A percentile compares a stretch with the other conserved stretches of the same genome.
Evolutionary conservation across 2,888 invertebrate species (phyloP).

Genomic region (Pantelozetes paolii): DNA sequence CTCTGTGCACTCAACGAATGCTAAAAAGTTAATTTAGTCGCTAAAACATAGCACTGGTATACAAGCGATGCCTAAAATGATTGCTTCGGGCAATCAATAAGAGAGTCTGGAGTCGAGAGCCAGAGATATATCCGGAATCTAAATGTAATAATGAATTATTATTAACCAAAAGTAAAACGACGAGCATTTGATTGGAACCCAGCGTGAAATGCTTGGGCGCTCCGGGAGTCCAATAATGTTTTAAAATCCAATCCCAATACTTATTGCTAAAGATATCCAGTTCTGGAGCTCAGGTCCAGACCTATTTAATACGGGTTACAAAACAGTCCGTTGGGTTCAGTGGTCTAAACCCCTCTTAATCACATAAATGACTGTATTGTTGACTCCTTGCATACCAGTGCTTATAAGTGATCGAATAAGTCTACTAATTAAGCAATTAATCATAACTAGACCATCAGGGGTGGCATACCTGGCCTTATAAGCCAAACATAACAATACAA

Average conservation of each 20-base stretch:
- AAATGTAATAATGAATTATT: constrained; percentile 36
- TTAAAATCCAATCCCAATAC: constrained; percentile 23
- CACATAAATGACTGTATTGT: too few relatives aligned
- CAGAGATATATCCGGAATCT: constrained; percentile 30
- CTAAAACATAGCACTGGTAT: constrained; percentile 11
- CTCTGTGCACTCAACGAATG: not conserved
- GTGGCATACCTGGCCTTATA: constrained; percentile 5
- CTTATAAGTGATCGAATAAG: constrained; percentile 27
- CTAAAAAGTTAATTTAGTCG: constrained; percentile 32
- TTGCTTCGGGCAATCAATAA: constrained; percentile 34
- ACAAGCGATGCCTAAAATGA: not conserved
- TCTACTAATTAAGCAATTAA: constrained; percentile 33
- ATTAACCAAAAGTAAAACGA: constrained; percentile 32
- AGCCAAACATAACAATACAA: constrained; percentile 18
- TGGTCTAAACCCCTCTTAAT: too few relatives aligned
- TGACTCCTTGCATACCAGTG: not conserved
- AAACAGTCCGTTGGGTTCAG: not conserved
- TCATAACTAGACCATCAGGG: constrained; percentile 20
- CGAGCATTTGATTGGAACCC: constrained; percentile 30
- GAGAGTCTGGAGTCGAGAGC: constrained; percentile 3
- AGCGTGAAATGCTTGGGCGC: constrained; percentile 12
- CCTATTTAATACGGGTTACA: not conserved
- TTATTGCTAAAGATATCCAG: not conserved
- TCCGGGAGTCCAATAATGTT: constrained; percentile 26
- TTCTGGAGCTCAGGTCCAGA: not conserved